Conservation (phyloP, 2,113 vertebrate genomes). For the Passerina amoena region DNA sequence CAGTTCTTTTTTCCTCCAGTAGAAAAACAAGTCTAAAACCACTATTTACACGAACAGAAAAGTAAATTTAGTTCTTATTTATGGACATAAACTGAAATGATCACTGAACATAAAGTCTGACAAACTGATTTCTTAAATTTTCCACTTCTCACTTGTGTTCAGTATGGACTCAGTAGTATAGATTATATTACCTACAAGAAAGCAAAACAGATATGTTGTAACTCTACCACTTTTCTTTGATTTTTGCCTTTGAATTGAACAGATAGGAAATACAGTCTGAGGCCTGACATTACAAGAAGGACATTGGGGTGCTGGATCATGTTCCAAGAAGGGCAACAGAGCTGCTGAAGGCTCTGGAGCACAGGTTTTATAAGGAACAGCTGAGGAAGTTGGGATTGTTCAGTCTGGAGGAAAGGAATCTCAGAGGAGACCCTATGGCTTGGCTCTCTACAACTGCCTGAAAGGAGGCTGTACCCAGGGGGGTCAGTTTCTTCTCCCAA, state of each 20-base stretch:
- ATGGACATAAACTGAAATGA: background rate
- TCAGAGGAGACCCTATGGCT: background rate
- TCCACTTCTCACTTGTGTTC: background rate
- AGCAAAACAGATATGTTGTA: background rate
- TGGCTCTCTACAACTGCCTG: background rate
- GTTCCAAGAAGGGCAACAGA: background rate
- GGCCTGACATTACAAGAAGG: background rate
- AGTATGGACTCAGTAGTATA: background rate
- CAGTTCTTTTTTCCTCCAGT: background rate
- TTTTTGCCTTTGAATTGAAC: background rate
- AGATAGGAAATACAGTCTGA: background rate
- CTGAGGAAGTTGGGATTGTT: background rate
- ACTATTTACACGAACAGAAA: background rate
- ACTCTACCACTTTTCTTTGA: background rate
- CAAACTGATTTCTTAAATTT: background rate
- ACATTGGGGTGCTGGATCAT: background rate
- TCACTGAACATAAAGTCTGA: background rate
- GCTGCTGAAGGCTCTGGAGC: background rate
- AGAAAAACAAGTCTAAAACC: background rate
- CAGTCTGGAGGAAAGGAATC: background rate
- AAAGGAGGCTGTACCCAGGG: background rate
- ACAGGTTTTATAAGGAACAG: background rate
- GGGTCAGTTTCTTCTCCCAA: background rate
- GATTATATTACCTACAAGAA: background rate
- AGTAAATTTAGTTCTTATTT: background rate